These are phyloP conservation scores for Dendrolimus houi DNA, from an alignment of 2,888 invertebrate genomes.

Conservation along the genomic window DNA sequence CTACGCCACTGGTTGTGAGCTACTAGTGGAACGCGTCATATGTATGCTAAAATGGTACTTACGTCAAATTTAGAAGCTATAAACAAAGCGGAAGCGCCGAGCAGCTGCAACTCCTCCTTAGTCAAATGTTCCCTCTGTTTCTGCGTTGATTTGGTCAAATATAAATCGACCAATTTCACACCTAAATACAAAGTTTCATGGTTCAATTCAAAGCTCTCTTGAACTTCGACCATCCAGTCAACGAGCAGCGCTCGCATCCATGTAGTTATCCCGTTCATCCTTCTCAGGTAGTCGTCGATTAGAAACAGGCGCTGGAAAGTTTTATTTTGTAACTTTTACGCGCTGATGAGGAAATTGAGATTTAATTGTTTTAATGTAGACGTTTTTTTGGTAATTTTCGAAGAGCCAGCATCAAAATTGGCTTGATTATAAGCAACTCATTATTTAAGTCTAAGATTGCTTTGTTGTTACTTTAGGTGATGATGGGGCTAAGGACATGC, in stretches of 20 bases:
- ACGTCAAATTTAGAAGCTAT: slow-evolving; percentile 98
- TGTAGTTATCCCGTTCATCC: slow-evolving; percentile 85
- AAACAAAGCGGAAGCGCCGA: slow-evolving; percentile 94
- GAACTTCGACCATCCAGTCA: slow-evolving; percentile 99
- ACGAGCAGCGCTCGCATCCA: slow-evolving; percentile 96
- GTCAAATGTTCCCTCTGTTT: slow-evolving; percentile 74
- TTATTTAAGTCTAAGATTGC: too few species aligned
- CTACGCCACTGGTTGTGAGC: too few species aligned
- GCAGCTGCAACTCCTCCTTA: slow-evolving; percentile 91
- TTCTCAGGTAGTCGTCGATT: slow-evolving; percentile 88
- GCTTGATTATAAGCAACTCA: too few species aligned
- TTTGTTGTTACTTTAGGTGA: too few species aligned
- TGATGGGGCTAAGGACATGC: too few species aligned
- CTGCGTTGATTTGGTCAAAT: slow-evolving; percentile 71
- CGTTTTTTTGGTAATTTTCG: too few species aligned
- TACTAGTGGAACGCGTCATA: too few species aligned
- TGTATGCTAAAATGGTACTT: slow-evolving; percentile 33
- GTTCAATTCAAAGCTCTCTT: slow-evolving; percentile 97
- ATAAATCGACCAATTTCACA: slow-evolving; percentile 96
- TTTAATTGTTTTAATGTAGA: too few species aligned
- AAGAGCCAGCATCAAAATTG: too few species aligned
- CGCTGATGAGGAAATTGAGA: too few species aligned
- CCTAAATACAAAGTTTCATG: slow-evolving; percentile 98
- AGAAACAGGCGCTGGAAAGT: slow-evolving; percentile 78
- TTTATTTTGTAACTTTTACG: background rate